A percentile compares a stretch with the other conserved stretches of the same genome.
Conservation (phyloP, 2,113 vertebrate species). For the Numida meleagris region DNA sequence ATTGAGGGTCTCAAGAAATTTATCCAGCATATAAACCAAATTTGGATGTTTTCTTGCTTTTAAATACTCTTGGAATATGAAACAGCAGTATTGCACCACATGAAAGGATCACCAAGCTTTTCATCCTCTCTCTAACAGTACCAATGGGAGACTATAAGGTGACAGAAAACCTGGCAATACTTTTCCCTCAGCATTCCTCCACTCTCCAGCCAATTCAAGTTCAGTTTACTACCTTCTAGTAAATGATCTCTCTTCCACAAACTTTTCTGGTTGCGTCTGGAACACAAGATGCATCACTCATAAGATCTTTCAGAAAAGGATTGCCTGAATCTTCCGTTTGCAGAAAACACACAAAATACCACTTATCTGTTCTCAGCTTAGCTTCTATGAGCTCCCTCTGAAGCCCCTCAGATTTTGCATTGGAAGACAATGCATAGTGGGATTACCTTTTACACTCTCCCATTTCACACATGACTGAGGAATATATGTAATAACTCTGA, state of each 20-base stretch:
- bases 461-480: not conserved
- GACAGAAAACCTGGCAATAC: not conserved
- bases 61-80: not conserved
- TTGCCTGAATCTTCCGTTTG: not conserved
- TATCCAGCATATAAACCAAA: not conserved
- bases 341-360: not conserved
- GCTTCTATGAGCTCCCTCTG: not conserved
- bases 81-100: not conserved
- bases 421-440: accelerated
- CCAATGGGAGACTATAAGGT: not conserved
- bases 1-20: not conserved
- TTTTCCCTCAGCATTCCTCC: not conserved
- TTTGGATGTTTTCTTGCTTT: not conserved
- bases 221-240: not conserved
- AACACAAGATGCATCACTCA: not conserved
- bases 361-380: not conserved
- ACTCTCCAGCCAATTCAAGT: not conserved
- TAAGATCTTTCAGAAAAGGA: not conserved
- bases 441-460: not conserved
- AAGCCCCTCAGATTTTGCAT: not conserved
- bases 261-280: not conserved
- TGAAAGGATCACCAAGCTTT: not conserved
- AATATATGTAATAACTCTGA: not conserved
- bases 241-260: not conserved
- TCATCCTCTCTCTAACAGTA: not conserved